Evolutionary conservation across 2,113 vertebrate genomes (phyloP).

Genomic region (Triplophysa rosa): DNA sequence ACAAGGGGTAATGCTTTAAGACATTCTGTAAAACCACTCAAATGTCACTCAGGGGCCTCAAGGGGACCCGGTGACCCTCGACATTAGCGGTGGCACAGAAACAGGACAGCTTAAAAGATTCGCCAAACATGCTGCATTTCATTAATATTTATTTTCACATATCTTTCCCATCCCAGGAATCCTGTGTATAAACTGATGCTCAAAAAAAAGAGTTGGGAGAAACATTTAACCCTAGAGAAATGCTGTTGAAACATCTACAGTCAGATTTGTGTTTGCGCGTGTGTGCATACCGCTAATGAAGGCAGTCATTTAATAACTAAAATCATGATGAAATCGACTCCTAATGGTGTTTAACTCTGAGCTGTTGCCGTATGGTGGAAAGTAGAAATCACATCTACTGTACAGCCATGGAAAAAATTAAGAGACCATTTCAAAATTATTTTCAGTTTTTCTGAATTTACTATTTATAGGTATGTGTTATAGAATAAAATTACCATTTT

Average conservation of each 20-base stretch:
- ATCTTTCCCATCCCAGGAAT: constrained; percentile 22
- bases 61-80: constrained; percentile 59
- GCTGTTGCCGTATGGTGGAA: not conserved
- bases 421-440: too few species aligned
- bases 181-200: not conserved
- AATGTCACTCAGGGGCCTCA: constrained; percentile 49
- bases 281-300: constrained; percentile 20
- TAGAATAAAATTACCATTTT: too few species aligned
- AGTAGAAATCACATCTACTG: not conserved
- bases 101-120: constrained; percentile 44
- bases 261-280: not conserved
- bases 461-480: too few species aligned
- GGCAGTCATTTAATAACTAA: not conserved
- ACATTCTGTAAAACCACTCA: constrained; percentile 25
- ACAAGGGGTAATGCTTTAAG: constrained; percentile 8
- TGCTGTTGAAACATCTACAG: constrained; percentile 21
- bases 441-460: too few species aligned
- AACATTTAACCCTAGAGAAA: constrained; percentile 25
- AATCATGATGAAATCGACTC: not conserved
- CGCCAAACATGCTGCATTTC: constrained; percentile 25
- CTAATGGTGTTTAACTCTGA: constrained; percentile 5
- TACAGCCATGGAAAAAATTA: too few species aligned
- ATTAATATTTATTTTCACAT: constrained; percentile 33
- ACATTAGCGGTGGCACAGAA: constrained; percentile 71
- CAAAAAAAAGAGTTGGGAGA: constrained; percentile 9